phyloP scores from a whole-genome alignment of 2,888 invertebrate species.

The Crepidodera aurea region DNA sequence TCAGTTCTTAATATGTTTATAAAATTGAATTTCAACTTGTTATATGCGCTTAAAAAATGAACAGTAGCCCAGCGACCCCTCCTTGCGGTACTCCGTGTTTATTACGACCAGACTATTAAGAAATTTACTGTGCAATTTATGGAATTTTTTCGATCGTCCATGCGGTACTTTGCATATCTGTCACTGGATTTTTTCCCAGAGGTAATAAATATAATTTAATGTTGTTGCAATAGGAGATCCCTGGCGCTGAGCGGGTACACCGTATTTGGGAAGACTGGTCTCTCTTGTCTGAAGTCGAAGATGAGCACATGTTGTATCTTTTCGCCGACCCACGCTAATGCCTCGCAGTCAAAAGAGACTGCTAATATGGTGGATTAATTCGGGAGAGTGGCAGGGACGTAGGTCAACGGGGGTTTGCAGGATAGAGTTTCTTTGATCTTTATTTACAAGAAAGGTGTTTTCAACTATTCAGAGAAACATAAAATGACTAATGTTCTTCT shows the following conservation, averaged over 20 bases:
- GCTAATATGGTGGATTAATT: conserved; percentile 32
- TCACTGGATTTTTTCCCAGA: conserved; percentile 53
- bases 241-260: conserved; percentile 51
- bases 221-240: conserved; percentile 55
- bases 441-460: too few relatives aligned
- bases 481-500: too few relatives aligned
- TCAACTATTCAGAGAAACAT: too few relatives aligned
- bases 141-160: conserved; percentile 19
- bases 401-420: too few relatives aligned
- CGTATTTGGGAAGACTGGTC: conserved; percentile 56
- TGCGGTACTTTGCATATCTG: conserved; percentile 42
- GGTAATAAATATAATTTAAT: conserved; percentile 57
- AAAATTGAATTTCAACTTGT: too few relatives aligned
- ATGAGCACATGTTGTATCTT: conserved; percentile 38
- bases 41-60: too few relatives aligned
- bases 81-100: neutral
- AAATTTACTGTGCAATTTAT: conserved; percentile 24
- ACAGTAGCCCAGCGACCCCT: neutral
- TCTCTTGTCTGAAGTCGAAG: conserved; percentile 29
- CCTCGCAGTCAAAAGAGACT: conserved; percentile 31
- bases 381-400: conserved; percentile 4
- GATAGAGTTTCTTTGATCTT: too few relatives aligned
- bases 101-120: conserved; percentile 4
- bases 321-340: conserved; percentile 35
- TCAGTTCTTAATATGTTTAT: too few relatives aligned